Base-by-base conservation (phyloP, 2,797 vertebrate species). In the Arctocebus calabarensis region DNA sequence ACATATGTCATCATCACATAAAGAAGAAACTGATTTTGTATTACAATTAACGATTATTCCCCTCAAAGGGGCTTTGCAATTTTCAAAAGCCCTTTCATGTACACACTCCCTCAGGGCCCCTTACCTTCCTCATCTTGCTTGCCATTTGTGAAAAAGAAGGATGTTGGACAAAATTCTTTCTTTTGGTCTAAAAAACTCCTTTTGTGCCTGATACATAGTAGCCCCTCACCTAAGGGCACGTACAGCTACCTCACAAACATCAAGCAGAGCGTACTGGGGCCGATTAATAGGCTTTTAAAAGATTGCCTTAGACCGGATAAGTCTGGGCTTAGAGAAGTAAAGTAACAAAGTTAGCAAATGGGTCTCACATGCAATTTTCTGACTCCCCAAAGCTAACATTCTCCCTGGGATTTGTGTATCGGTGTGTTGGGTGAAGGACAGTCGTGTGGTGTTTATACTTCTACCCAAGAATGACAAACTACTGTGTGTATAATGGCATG, bases 381-480 rank as follows among this genome's bases (percentile, higher is more conserved):
- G 29, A 77, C 52, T 91, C 13, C 13, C 40, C 75, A 48, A 75
- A 20, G 27, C 48, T 2, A 59, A 59, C 55, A 22, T 61, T 75
- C 29, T 71, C 52, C 52, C 23, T 82, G 70, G 94, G 78, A 64
- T 62, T 10, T 48, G 34, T 25, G 4, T 1, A 25, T 57, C 2
- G 83, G 88, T 29, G 20, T 27, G 34, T 12, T 48, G 62, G 48
- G 61, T 95, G 66, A 96, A 96, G 89, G 86, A 48, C 10, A 20
- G 55, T n/a, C 73, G 3, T 79, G 96, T 62, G 61, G 75, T 62
- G 74, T 96, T 96, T 82, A 77, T 8, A 68, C 23, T 68, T 48
- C 57, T 70, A 55, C 62, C 7, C 3, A 34, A 20, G 57, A 96
- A 93, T 96, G 97, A 98, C 93, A 96, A 96, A 97, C 82, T 88